These are phyloP conservation scores for Acanthurus leucopareius DNA, from an alignment of 2,797 vertebrate species.

Conservation along the genomic window DNA sequence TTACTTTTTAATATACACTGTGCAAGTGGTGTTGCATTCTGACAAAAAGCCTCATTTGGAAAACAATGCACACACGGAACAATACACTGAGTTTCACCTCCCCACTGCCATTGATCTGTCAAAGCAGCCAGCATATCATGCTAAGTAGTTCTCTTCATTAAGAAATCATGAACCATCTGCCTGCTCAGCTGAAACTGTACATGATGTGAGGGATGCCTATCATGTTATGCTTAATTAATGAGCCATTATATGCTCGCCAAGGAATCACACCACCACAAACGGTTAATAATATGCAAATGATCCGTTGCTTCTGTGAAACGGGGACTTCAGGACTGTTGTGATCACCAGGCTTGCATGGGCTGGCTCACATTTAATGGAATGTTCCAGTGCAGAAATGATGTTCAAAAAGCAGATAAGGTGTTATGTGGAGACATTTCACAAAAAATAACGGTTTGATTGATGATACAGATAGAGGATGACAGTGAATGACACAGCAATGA, in stretches of 20 bases:
- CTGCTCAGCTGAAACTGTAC: slow-evolving; percentile 66
- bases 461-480: slow-evolving; percentile 31
- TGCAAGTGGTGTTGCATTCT: slow-evolving; percentile 33
- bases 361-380: slow-evolving; percentile 26
- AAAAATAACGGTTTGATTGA: slow-evolving; percentile 52
- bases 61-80: slow-evolving; percentile 38
- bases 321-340: slow-evolving; percentile 30
- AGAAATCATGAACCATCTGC: slow-evolving; percentile 82
- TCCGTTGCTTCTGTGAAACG: slow-evolving; percentile 47
- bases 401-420: slow-evolving; percentile 50
- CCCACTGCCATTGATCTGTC: slow-evolving; percentile 54
- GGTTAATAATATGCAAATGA: slow-evolving; percentile 60
- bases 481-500: slow-evolving; percentile 50
- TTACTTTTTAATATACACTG: slow-evolving; percentile 50
- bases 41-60: slow-evolving; percentile 63
- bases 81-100: slow-evolving; percentile 51
- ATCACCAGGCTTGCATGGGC: slow-evolving; percentile 17
- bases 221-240: slow-evolving; percentile 75
- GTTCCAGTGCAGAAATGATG: slow-evolving; percentile 18
- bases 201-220: slow-evolving; percentile 72
- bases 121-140: slow-evolving; percentile 40
- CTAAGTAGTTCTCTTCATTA: slow-evolving; percentile 74
- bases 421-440: slow-evolving; percentile 41
- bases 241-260: slow-evolving; percentile 57
- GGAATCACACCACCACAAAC: slow-evolving; percentile 57